phyloP scores from a whole-genome alignment of 2,797 vertebrate genomes.

The Toxotes lorentzi region DNA sequence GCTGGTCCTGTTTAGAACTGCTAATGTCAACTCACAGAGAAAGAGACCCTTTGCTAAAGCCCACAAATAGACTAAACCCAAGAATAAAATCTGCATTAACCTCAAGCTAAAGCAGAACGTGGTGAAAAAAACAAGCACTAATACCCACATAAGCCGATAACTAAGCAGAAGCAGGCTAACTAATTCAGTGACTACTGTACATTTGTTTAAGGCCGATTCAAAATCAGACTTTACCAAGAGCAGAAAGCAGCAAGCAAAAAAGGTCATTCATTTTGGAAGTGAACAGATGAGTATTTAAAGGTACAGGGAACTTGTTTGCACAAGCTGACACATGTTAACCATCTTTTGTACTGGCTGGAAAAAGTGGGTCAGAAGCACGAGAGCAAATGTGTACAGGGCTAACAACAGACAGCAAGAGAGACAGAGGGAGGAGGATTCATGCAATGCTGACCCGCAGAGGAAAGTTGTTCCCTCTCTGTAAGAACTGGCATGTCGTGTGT shows the following conservation, averaged over 20 bases:
- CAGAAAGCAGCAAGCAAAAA: slow-evolving; percentile 36
- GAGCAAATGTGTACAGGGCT: slow-evolving; percentile 52
- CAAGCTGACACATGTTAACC: slow-evolving; percentile 76
- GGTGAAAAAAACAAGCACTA: slow-evolving; percentile 28
- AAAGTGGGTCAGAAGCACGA: slow-evolving; percentile 74
- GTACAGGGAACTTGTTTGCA: slow-evolving; percentile 71
- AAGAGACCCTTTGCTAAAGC: slow-evolving; percentile 57
- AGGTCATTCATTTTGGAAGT: slow-evolving; percentile 49
- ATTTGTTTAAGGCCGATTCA: slow-evolving; percentile 37
- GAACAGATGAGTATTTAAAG: slow-evolving; percentile 65
- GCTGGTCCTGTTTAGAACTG: slow-evolving; percentile 35
- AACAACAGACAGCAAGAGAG: slow-evolving; percentile 58
- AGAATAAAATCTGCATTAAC: slow-evolving; percentile 41
- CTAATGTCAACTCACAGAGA: slow-evolving; percentile 55
- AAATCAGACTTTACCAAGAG: slow-evolving; percentile 47
- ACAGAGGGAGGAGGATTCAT: slow-evolving; percentile 44
- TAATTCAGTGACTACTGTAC: slow-evolving; percentile 37
- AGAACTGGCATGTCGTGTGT: slow-evolving; percentile 37
- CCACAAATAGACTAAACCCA: slow-evolving; percentile 52
- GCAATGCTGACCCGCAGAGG: slow-evolving; percentile 60
- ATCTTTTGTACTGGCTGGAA: slow-evolving; percentile 74
- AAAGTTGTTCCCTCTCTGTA: slow-evolving; percentile 45
- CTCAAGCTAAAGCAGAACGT: slow-evolving; percentile 28
- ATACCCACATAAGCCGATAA: slow-evolving; percentile 24
- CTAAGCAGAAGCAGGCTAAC: slow-evolving; percentile 32